These are phyloP conservation scores for Lepus americanus DNA, from an alignment of 2,113 vertebrate genomes.

Conservation along the genomic window DNA sequence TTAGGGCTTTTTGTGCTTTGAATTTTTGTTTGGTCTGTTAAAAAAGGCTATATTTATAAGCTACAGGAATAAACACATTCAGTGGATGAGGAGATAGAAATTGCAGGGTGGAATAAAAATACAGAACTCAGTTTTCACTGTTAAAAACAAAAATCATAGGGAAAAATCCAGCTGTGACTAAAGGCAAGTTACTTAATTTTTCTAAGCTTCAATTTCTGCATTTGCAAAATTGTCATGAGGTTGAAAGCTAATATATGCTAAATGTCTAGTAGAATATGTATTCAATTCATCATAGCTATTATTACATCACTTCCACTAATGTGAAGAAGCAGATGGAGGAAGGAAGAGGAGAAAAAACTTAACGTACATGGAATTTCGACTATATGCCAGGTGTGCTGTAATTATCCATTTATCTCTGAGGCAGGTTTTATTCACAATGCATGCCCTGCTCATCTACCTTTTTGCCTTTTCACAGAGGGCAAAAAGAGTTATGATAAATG, in stretches of 20 bases:
- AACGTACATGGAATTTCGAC: not conserved
- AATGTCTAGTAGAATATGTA: constrained; percentile 33
- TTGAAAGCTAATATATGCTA: constrained; percentile 68
- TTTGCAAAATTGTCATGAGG: constrained; percentile 60
- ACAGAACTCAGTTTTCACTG: not conserved
- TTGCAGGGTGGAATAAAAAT: not conserved
- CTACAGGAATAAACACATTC: constrained; percentile 16
- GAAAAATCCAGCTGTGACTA: constrained; percentile 22
- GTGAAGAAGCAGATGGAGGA: constrained; percentile 25
- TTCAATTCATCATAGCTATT: constrained; percentile 59
- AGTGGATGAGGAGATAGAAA: not conserved
- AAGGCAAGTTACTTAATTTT: constrained; percentile 60
- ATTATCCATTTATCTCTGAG: constrained; percentile 28
- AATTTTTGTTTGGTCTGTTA: not conserved
- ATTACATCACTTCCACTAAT: constrained; percentile 52
- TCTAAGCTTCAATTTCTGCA: constrained; percentile 49
- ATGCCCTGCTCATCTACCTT: constrained; percentile 12
- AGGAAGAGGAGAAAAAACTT: constrained; percentile 35
- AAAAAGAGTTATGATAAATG: not conserved
- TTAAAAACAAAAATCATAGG: constrained; percentile 23
- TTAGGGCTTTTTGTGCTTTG: not conserved
- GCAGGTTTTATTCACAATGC: constrained; percentile 38
- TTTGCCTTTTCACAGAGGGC: not conserved
- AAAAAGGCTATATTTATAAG: constrained; percentile 23
- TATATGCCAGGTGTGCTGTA: not conserved